Base-by-base conservation (phyloP, 30 jellyfish, hydroid and myxozoan genomes). In the Aurelia aurita region DNA sequence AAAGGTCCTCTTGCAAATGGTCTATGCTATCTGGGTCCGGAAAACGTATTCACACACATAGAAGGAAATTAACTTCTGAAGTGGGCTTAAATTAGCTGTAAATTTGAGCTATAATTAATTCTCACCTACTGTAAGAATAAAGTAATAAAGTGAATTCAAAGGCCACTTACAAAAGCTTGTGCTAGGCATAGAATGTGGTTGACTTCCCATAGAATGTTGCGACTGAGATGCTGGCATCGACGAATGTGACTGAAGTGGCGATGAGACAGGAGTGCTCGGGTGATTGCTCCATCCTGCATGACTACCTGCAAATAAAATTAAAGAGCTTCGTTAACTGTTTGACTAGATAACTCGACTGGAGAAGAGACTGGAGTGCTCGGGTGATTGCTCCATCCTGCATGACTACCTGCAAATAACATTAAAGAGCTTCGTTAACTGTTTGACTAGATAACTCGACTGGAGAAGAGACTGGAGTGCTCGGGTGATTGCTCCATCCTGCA, bases 231-330 rank as follows among this genome's bases (percentile, higher is more conserved):
- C 84, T 54, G 80, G 77, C 86, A 82, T 49, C n/a, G 91, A 72
- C 7, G 91, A 69, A 53, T 80, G 90, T 26, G 86, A 55, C 19
- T 72, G 88, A 47, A 63, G 96, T 10, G 96, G 86, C 11, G 96
- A 76, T 22, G 85, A 49, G 22, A 74, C 87, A 0, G 87, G 88
- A 14, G 96, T 70, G 73, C 65, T 49, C 12, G 80, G 88, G 64
- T 74, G 96, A 4, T 74, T 65, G 31, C 90, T 43, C 89, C 94
- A 72, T 7, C 87, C 93, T 12, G 82, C 20, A 27, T 84, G 87
- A 60, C 82, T 47, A 26, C 83, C 87, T 73, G 54, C 14, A 22
- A 62, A 6, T 9, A 49, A 53, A 44, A 43, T 28, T n/a, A 72
- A 34, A 72, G 13, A 46, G 0, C 23, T 44, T 21, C 85, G 5